These are phyloP conservation scores for Drosophila tsacasi DNA, from an alignment of 1,140 invertebrate genomes.

Conservation along the genomic window DNA sequence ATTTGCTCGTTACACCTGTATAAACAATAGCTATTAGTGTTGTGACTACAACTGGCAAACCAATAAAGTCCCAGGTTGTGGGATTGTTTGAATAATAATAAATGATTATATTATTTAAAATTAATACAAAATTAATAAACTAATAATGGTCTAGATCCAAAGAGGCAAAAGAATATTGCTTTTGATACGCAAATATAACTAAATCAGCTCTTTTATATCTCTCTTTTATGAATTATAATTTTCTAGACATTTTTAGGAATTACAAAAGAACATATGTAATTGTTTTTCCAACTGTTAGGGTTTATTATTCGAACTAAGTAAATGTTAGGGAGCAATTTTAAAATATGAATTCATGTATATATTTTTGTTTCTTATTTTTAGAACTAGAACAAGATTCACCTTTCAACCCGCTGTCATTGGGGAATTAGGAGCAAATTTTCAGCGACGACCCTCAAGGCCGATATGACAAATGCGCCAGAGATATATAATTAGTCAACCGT, in stretches of 20 bases:
- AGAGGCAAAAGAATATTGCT: no score
- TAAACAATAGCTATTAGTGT: background rate
- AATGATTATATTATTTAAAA: no score
- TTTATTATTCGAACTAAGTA: background rate
- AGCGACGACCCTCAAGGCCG: constrained; percentile 17
- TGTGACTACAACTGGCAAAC: background rate
- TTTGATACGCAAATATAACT: background rate
- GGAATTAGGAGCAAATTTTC: constrained; percentile 22
- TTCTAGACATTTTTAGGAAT: background rate
- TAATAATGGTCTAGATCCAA: background rate
- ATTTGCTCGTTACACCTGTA: background rate
- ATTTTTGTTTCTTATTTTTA: background rate
- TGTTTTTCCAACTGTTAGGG: background rate
- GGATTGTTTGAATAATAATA: background rate
- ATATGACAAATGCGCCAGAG: constrained; percentile 26
- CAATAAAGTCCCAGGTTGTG: background rate
- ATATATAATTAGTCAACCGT: constrained; percentile 29
- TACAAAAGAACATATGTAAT: background rate
- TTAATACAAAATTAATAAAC: background rate
- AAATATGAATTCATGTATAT: background rate
- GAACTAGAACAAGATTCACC: background rate
- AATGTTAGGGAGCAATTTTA: background rate
- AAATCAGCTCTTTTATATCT: background rate
- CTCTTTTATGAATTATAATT: background rate
- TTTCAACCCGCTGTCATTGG: constrained; percentile 9